Conservation (phyloP, 2,797 vertebrate species). For the Microchirus variegatus region DNA sequence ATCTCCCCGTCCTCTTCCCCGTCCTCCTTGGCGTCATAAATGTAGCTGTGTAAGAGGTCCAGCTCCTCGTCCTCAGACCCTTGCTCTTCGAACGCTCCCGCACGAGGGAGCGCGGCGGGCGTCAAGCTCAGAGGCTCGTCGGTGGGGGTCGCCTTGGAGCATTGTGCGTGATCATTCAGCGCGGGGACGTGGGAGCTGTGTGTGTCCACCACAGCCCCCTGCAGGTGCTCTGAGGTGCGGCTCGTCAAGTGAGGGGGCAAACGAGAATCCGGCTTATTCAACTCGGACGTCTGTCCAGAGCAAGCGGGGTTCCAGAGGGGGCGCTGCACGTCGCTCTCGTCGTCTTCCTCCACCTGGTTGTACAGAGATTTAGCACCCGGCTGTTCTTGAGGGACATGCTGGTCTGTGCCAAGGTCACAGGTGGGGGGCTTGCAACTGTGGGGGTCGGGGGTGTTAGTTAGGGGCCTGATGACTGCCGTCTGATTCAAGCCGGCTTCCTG, state of each 20-base stretch:
- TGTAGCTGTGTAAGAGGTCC: slow-evolving; percentile 90
- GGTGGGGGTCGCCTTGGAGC: slow-evolving; percentile 60
- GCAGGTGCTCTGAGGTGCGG: slow-evolving; percentile 80
- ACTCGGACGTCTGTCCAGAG: slow-evolving; percentile 78
- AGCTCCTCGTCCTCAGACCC: slow-evolving; percentile 85
- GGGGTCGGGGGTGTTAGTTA: slow-evolving; percentile 92
- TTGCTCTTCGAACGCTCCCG: slow-evolving; percentile 68
- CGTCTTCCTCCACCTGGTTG: slow-evolving; percentile 88
- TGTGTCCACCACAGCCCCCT: slow-evolving; percentile 84
- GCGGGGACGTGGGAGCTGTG: slow-evolving; percentile 82
- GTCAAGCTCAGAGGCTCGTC: slow-evolving; percentile 69
- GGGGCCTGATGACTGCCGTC: slow-evolving; percentile 99
- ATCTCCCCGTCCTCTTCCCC: slow-evolving; percentile 71
- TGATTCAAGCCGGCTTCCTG: slow-evolving; percentile 97
- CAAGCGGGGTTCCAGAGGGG: slow-evolving; percentile 72
- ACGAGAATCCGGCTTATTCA: slow-evolving; percentile 82
- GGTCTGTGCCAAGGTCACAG: slow-evolving; percentile 87
- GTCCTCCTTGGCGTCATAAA: slow-evolving; percentile 87
- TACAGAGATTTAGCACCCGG: slow-evolving; percentile 89
- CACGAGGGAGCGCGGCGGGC: slow-evolving; percentile 76
- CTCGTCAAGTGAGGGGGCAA: slow-evolving; percentile 77
- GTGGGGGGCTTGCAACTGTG: slow-evolving; percentile 77
- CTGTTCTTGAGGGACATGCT: slow-evolving; percentile 87
- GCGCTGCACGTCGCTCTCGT: slow-evolving; percentile 68
- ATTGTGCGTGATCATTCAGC: slow-evolving; percentile 69